Base-by-base conservation (phyloP, 2,888 invertebrate species). In the Pyrrhosoma nymphula region DNA sequence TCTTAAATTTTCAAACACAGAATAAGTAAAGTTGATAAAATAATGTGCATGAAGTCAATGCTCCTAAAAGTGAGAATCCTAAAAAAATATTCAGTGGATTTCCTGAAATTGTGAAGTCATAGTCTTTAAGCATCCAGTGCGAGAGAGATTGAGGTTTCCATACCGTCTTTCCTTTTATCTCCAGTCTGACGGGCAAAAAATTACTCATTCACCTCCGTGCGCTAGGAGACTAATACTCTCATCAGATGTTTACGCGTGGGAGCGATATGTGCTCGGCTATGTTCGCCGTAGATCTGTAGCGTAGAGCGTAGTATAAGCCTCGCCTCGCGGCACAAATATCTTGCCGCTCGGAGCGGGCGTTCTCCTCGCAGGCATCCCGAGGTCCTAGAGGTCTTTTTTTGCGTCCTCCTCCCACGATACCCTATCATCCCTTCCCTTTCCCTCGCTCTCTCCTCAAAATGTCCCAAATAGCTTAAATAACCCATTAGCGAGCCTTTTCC, bases 391-490 rank as follows among this genome's bases (percentile, higher is more conserved):
- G 30, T 10, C 30, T 82, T 35, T 82, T 35, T 35, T 82, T 82
- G 82, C n/a, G 82, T 26, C 69, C n/a, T 69, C 69, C 12, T 69
- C n/a, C 69, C 47, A 8, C 47, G 69, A 69, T 69, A 20, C 69
- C n/a, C n/a, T n/a, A n/a, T n/a, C n/a, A n/a, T n/a, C n/a, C 56
- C 60, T 20, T 60, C 82, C 35, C 10, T 35, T 16, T 16, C 47
- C 35, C 35, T 82, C 69, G 14, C 35, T 18, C 82, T 16, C 18
- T 35, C 82, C 20, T 16, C 60, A 14, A 4, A 82, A 35, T 82
- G 82, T 82, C 82, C 82, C 82, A 35, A 82, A 35, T 35, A 82
- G 82, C 82, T 82, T 82, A 82, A 82, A 82, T 82, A 89, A 47
- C 55, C 20, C 89, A 89, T 47, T 56, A 47, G 55, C n/a, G 56